phyloP scores from a whole-genome alignment of 53 echinoderm and acorn worm species.

The Arbacia lixula region DNA sequence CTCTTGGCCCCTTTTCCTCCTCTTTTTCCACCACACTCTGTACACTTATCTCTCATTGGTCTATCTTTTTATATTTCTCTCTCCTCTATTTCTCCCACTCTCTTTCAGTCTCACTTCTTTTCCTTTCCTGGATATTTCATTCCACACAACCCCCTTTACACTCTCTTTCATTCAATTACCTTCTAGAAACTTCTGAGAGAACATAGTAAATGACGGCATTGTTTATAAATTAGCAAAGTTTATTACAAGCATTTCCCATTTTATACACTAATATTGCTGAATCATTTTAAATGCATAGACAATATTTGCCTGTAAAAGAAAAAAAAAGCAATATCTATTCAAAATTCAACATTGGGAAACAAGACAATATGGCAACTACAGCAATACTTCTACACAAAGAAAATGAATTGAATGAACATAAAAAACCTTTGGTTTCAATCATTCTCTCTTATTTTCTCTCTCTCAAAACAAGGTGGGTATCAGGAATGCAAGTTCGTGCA shows the following conservation, averaged over 20 bases:
- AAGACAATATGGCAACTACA: slow-evolving; percentile 43
- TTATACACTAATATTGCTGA: slow-evolving; percentile 62
- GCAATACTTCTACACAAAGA: slow-evolving; percentile 19
- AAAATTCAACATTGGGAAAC: slow-evolving; percentile 13
- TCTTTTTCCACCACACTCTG: too few species aligned
- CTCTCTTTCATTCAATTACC: too few species aligned
- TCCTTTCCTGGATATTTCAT: too few species aligned
- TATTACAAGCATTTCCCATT: slow-evolving; percentile 62
- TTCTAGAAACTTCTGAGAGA: too few species aligned
- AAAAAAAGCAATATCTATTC: slow-evolving; percentile 44
- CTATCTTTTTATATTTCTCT: too few species aligned
- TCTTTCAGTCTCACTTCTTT: too few species aligned
- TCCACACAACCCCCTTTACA: too few species aligned
- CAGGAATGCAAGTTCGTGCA: slow-evolving; percentile 41
- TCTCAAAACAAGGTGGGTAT: not conserved
- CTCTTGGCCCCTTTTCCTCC: too few species aligned
- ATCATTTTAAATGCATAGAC: slow-evolving; percentile 53
- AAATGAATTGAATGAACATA: not conserved
- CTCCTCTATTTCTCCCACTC: too few species aligned
- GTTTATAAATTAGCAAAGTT: slow-evolving; percentile 62
- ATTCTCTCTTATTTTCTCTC: not conserved
- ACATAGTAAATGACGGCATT: too few species aligned
- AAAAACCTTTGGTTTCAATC: slow-evolving; percentile 18
- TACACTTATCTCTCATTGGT: too few species aligned
- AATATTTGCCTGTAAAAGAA: slow-evolving; percentile 30